A percentile compares a stretch with the other conserved stretches of the same genome.
Evolutionary conservation across 2,888 invertebrate genomes (phyloP).

Genomic region (Podabrus alpinus): DNA sequence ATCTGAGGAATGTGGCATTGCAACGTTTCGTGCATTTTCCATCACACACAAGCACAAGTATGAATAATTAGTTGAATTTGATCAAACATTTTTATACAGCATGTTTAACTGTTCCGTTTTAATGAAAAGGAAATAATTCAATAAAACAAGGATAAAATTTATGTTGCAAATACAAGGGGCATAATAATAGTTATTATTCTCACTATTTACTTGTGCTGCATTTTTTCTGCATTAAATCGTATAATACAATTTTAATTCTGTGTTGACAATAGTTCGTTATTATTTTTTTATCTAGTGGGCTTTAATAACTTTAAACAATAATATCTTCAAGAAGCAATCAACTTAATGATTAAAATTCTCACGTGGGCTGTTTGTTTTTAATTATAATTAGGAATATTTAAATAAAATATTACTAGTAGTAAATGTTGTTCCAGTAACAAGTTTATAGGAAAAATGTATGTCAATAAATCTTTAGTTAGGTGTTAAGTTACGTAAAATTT

Average conservation of each 20-base stretch:
- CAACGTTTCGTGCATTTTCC: conserved; percentile 11
- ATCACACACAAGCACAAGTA: background rate
- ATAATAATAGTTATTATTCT: background rate
- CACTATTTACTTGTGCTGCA: background rate
- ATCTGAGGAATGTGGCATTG: conserved; percentile 16
- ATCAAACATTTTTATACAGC: background rate
- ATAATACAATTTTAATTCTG: too few species aligned
- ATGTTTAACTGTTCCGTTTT: background rate
- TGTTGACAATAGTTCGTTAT: too few species aligned
- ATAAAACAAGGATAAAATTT: background rate
- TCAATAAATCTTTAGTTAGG: too few species aligned
- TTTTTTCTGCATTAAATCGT: background rate
- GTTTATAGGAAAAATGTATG: too few species aligned
- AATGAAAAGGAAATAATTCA: background rate
- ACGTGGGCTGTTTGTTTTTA: too few species aligned
- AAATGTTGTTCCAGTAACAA: too few species aligned
- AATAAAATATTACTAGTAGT: too few species aligned
- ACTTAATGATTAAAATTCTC: background rate
- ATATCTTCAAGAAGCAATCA: too few species aligned
- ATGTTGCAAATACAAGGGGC: background rate
- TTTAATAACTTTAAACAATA: too few species aligned
- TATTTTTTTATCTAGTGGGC: too few species aligned
- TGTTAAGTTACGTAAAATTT: background rate
- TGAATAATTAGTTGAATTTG: conserved; percentile 2
- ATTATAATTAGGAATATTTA: too few species aligned